Evolutionary conservation across 2,113 vertebrate genomes (phyloP).

Genomic region (Fulmarus glacialis): DNA sequence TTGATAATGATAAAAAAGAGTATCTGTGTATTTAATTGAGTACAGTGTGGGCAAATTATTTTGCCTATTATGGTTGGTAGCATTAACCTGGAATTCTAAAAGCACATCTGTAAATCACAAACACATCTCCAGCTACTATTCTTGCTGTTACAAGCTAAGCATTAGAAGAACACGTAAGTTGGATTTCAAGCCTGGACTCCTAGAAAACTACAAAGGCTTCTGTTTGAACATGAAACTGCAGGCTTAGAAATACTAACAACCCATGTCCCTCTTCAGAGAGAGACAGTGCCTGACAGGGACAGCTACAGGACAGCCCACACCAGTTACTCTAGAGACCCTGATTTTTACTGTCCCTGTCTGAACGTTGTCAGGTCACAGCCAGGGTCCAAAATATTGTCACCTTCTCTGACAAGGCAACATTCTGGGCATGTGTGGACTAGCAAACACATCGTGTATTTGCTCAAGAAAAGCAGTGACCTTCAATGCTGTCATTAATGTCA

Average conservation of each 20-base stretch:
- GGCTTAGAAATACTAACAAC: background rate
- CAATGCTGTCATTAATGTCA: background rate
- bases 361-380: background rate
- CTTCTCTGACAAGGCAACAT: background rate
- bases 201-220: background rate
- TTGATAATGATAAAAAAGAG: background rate
- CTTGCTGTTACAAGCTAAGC: background rate
- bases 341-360: background rate
- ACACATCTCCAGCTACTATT: background rate
- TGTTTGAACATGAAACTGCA: background rate
- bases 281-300: background rate
- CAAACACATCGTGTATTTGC: accelerated
- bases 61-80: background rate
- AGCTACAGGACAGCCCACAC: background rate
- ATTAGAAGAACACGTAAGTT: background rate
- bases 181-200: background rate
- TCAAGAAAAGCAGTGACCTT: background rate
- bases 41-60: background rate
- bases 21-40: background rate
- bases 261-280: background rate
- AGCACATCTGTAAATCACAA: background rate
- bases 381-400: background rate
- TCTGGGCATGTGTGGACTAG: background rate
- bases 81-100: background rate
- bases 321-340: background rate